Percentiles rank a stretch among this genome's conserved stretches.
Conservation (phyloP, 30 jellyfish, hydroid and myxozoan genomes). For the Phacellophora camtschatica region DNA sequence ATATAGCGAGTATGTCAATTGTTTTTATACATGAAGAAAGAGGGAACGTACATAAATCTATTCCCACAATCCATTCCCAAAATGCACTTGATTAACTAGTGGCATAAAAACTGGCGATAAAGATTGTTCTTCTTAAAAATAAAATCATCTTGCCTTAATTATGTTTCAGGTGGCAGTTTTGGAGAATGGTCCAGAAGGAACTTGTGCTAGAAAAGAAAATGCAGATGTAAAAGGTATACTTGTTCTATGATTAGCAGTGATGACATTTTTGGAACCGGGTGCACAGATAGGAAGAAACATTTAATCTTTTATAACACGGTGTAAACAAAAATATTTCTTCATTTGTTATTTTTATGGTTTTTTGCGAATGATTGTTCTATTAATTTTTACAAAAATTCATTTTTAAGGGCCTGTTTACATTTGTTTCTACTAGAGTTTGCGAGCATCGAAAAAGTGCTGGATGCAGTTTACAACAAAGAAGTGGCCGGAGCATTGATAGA, state of each 20-base stretch:
- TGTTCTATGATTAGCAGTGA: neutral
- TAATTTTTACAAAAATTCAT: too few relatives aligned
- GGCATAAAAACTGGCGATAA: neutral
- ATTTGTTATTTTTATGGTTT: too few relatives aligned
- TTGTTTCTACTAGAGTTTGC: neutral
- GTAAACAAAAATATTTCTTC: too few relatives aligned
- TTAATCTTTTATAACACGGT: too few relatives aligned
- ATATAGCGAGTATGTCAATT: too few relatives aligned
- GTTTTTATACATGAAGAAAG: too few relatives aligned
- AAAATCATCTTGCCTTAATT: neutral
- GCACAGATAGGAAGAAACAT: too few relatives aligned
- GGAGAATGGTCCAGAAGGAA: constrained; percentile 28
- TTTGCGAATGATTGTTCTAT: too few relatives aligned
- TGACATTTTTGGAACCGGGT: neutral
- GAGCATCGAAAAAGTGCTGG: constrained; percentile 11
- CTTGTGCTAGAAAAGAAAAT: constrained; percentile 43
- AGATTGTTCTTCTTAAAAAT: neutral
- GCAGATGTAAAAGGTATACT: constrained; percentile 30
- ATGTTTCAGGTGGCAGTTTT: constrained; percentile 18
- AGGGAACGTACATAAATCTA: too few relatives aligned
- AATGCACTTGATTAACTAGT: too few relatives aligned
- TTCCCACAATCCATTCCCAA: too few relatives aligned
- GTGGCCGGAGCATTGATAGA: constrained; percentile 42
- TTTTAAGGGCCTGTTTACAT: too few relatives aligned
- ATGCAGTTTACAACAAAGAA: constrained; percentile 11